Evolutionary conservation across 2,888 invertebrate species (phyloP).

Genomic region (Eilema caniola): DNA sequence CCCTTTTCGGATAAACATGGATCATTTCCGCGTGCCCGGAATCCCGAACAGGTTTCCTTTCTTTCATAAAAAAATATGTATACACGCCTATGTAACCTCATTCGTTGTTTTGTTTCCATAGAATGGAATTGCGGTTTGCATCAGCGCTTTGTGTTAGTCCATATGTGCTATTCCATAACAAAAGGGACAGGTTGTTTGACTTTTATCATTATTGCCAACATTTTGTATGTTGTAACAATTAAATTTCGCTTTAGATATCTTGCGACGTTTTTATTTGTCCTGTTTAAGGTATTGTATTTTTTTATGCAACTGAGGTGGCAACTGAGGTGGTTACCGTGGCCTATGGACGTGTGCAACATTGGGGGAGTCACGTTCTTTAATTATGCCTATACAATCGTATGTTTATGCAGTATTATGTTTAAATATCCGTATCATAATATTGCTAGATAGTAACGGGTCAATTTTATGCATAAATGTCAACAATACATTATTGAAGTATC

Average conservation of each 20-base stretch:
- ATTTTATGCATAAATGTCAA: slow-evolving; percentile 3
- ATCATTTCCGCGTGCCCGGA: slow-evolving; percentile 55
- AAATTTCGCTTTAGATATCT: not conserved
- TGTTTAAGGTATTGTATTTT: not conserved
- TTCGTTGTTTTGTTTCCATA: slow-evolving; percentile 41
- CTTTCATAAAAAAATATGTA: slow-evolving; percentile 33
- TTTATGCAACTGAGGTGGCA: no score
- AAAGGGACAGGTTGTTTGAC: slow-evolving; percentile 32
- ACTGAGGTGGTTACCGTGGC: no score
- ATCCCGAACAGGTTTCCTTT: slow-evolving; percentile 38
- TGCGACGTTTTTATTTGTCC: not conserved
- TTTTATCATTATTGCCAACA: slow-evolving; percentile 21
- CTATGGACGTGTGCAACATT: no score
- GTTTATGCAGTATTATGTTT: not conserved
- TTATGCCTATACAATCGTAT: not conserved
- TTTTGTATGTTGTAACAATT: slow-evolving; percentile 11
- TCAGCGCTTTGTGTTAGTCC: slow-evolving; percentile 35
- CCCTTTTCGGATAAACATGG: slow-evolving; percentile 63
- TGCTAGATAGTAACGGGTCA: slow-evolving; percentile 11
- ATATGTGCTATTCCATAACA: slow-evolving; percentile 35
- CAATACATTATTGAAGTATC: slow-evolving; percentile 12
- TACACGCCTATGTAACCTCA: slow-evolving; percentile 30
- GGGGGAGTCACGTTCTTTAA: no score
- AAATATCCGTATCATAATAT: slow-evolving; percentile 4
- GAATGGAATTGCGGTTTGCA: slow-evolving; percentile 46